Conservation (phyloP, 2,113 vertebrate species). For the Tamias sibiricus region DNA sequence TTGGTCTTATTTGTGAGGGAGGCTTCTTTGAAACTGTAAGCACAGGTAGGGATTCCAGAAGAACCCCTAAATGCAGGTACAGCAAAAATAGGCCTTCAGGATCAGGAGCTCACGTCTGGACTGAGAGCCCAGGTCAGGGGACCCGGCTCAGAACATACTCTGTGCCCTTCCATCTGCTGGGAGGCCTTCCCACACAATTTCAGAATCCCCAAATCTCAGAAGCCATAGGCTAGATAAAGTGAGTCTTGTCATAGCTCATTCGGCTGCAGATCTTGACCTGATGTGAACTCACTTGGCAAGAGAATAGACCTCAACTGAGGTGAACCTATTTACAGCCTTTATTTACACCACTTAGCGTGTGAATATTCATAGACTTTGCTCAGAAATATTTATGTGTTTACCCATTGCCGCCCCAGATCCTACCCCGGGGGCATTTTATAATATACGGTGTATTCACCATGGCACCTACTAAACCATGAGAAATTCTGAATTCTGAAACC, state of each 20-base stretch:
- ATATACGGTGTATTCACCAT: neutral
- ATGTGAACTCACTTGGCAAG: conserved; percentile 42
- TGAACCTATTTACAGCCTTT: conserved; percentile 56
- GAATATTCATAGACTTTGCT: conserved; percentile 62
- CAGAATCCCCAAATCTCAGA: conserved; percentile 43
- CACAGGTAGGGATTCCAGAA: neutral
- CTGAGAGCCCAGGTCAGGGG: neutral
- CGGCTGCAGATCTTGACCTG: conserved; percentile 40
- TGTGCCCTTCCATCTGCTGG: neutral
- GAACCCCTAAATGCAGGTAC: neutral
- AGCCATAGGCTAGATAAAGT: neutral
- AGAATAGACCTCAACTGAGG: neutral
- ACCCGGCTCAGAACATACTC: neutral
- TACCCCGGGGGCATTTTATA: neutral
- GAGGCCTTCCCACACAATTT: neutral
- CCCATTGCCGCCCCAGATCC: neutral
- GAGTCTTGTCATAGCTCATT: neutral
- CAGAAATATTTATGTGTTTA: conserved; percentile 58
- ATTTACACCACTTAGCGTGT: conserved; percentile 36
- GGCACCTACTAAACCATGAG: neutral
- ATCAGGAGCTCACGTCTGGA: accelerated
- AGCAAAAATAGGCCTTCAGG: accelerated
- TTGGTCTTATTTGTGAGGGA: neutral
- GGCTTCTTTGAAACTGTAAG: neutral
- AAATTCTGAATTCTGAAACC: neutral